Conservation (phyloP, 2,888 invertebrate species). For the Cistogaster globosa region DNA sequence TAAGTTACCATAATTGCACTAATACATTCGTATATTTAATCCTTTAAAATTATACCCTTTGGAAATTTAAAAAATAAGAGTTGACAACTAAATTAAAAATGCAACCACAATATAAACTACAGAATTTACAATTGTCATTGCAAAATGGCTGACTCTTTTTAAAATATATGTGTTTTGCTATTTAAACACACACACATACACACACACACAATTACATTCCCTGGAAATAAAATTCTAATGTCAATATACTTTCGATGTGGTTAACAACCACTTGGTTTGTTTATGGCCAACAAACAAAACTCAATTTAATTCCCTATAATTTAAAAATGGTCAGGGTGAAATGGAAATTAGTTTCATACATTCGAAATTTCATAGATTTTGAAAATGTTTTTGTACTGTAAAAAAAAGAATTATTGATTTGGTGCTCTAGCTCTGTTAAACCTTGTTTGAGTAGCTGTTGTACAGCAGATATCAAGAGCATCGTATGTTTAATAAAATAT, state of each 20-base stretch:
- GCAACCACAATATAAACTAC: constrained; percentile 50
- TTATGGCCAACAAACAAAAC: constrained; percentile 65
- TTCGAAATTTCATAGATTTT: too few relatives aligned
- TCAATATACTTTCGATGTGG: constrained; percentile 64
- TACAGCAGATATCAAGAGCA: too few relatives aligned
- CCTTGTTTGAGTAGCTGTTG: too few relatives aligned
- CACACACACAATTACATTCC: neutral
- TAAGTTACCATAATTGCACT: constrained; percentile 18
- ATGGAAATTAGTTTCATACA: neutral
- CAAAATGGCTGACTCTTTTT: constrained; percentile 59
- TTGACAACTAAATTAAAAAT: constrained; percentile 36
- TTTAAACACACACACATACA: constrained; percentile 16
- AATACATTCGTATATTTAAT: neutral
- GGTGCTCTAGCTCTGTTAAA: too few relatives aligned
- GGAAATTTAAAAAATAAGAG: constrained; percentile 8
- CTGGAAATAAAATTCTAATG: constrained; percentile 43
- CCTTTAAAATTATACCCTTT: too few relatives aligned
- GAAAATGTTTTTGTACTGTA: too few relatives aligned
- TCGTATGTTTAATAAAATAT: too few relatives aligned
- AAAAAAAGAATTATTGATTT: too few relatives aligned
- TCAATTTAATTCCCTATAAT: constrained; percentile 41
- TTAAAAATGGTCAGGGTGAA: neutral
- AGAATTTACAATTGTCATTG: constrained; percentile 40
- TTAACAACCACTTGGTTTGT: constrained; percentile 66
- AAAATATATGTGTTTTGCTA: constrained; percentile 36